Evolutionary conservation across 2,113 vertebrate species (phyloP).

Genomic region (Apus apus): DNA sequence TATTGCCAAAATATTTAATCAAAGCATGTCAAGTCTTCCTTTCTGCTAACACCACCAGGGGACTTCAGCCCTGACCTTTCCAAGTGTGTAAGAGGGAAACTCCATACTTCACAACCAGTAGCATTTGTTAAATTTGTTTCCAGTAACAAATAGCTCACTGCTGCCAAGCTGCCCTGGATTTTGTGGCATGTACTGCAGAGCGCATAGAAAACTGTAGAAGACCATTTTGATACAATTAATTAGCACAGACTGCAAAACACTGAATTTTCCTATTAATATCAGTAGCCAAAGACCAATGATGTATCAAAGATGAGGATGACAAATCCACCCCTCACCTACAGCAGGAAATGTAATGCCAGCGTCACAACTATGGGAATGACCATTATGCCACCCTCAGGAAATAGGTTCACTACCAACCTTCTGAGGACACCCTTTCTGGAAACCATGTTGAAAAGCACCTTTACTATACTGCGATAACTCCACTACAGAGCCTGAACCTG

Average conservation of each 20-base stretch:
- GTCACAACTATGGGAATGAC: not conserved
- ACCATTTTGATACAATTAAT: not conserved
- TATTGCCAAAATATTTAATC: not conserved
- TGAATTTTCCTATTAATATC: not conserved
- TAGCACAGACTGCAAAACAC: not conserved
- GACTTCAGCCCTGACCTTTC: not conserved
- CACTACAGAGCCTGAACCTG: not conserved
- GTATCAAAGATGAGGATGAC: not conserved
- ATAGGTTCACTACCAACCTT: not conserved
- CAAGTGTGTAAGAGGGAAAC: slow-evolving; percentile 26
- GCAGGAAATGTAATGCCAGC: not conserved
- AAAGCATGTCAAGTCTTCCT: not conserved
- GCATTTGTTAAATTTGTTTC: not conserved
- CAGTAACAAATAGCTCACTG: not conserved
- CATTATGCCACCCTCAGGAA: not conserved
- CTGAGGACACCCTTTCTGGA: not conserved
- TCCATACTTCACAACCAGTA: not conserved
- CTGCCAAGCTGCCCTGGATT: not conserved
- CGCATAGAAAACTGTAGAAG: not conserved
- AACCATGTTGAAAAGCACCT: not conserved
- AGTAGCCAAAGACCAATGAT: not conserved
- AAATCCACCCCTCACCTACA: not conserved
- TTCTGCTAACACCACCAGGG: not conserved
- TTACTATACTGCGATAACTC: not conserved
- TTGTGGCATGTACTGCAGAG: not conserved